These are phyloP conservation scores for Brenthis daphne DNA, from an alignment of 2,888 invertebrate species.

Conservation along the genomic window DNA sequence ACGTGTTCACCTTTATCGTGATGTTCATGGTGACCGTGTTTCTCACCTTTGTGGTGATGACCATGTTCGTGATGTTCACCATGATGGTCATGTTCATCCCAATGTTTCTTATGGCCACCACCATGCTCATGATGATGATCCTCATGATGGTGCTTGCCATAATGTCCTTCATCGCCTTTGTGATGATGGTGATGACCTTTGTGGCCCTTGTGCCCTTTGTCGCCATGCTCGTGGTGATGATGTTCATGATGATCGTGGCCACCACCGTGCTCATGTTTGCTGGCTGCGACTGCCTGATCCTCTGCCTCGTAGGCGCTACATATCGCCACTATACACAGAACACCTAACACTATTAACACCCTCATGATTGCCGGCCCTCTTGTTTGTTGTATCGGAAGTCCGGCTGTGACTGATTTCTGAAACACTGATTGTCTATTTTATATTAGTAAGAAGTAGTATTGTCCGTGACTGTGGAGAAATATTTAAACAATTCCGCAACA, in stretches of 20 bases:
- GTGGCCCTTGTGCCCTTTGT: constrained; percentile 89
- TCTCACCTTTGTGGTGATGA: constrained; percentile 89
- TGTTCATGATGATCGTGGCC: constrained; percentile 85
- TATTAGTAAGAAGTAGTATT: constrained; percentile 60
- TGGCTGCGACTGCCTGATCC: constrained; percentile 76
- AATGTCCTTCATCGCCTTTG: constrained; percentile 88
- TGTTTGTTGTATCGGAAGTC: constrained; percentile 62
- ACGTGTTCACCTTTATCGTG: constrained; percentile 92
- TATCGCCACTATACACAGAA: constrained; percentile 63
- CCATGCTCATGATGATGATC: constrained; percentile 88
- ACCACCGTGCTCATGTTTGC: constrained; percentile 83
- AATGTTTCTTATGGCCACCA: constrained; percentile 90
- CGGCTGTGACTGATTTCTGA: constrained; percentile 70
- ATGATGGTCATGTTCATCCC: constrained; percentile 88
- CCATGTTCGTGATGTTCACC: constrained; percentile 89
- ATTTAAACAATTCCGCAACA: constrained; percentile 66
- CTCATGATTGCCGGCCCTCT: constrained; percentile 55
- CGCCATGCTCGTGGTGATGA: constrained; percentile 87
- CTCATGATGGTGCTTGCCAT: constrained; percentile 89
- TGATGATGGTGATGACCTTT: constrained; percentile 89
- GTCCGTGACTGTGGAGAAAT: constrained; percentile 65
- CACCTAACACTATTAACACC: constrained; percentile 62
- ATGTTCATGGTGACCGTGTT: constrained; percentile 91
- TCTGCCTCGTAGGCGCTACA: constrained; percentile 59
- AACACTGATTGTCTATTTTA: constrained; percentile 67